Evolutionary conservation across 2,888 invertebrate genomes (phyloP).

Genomic region (Polylopha cassiicola): DNA sequence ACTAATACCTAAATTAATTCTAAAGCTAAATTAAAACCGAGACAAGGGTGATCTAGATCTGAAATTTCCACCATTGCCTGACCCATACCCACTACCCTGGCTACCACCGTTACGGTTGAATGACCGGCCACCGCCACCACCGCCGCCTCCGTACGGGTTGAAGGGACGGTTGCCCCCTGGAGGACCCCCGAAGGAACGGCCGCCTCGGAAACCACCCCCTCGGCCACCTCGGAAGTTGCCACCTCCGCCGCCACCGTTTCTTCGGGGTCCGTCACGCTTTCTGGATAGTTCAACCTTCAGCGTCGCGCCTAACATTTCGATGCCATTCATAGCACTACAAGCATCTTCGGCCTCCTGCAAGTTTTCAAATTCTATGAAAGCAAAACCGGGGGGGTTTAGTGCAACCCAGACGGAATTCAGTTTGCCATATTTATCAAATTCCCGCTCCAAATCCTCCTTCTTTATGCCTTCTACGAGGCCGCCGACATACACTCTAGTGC

Average conservation of each 20-base stretch:
- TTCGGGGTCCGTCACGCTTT: constrained; percentile 84
- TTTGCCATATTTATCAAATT: constrained; percentile 95
- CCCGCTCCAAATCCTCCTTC: constrained; percentile 93
- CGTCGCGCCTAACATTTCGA: constrained; percentile 91
- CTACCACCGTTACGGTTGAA: constrained; percentile 39
- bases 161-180: constrained; percentile 77
- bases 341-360: constrained; percentile 93
- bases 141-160: constrained; percentile 74
- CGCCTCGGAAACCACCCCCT: constrained; percentile 62
- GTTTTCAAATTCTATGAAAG: constrained; percentile 94
- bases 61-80: constrained; percentile 67
- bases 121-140: constrained; percentile 51
- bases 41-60: constrained; percentile 72
- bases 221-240: constrained; percentile 69
- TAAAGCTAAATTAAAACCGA: constrained; percentile 68
- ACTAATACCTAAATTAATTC: constrained; percentile 72
- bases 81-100: constrained; percentile 52
- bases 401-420: constrained; percentile 95
- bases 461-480: constrained; percentile 92
- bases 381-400: constrained; percentile 95
- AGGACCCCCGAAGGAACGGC: constrained; percentile 66
- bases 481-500: constrained; percentile 92
- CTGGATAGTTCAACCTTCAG: constrained; percentile 92
- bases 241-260: constrained; percentile 78
- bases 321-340: constrained; percentile 91